Percentiles rank a stretch among this genome's conserved stretches.
phyloP scores from a whole-genome alignment of 2,888 invertebrate species.

The Poecilobothrus nobilitatus region DNA sequence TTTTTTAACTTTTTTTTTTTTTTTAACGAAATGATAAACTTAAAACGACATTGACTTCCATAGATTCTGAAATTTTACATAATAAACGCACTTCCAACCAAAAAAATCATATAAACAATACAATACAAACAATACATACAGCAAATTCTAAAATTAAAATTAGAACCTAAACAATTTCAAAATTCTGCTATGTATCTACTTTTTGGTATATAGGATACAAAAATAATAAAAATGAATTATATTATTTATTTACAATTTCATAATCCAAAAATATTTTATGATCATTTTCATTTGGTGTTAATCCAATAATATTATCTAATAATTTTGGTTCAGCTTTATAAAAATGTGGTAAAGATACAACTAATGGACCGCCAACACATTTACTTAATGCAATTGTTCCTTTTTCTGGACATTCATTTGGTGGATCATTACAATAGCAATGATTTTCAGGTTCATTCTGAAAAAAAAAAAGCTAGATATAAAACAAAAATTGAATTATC shows the following conservation, averaged over 20 bases:
- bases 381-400: constrained; percentile 58
- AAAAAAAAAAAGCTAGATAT: background rate
- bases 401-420: constrained; percentile 56
- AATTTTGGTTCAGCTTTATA: constrained; percentile 51
- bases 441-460: constrained; percentile 29
- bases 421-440: constrained; percentile 46
- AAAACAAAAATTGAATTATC: too few relatives aligned
- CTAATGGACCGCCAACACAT: constrained; percentile 61
- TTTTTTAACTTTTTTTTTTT: too few relatives aligned
- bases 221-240: background rate
- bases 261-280: constrained; percentile 69
- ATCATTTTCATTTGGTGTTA: constrained; percentile 55
- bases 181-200: too few relatives aligned
- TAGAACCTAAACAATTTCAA: too few relatives aligned
- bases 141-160: too few relatives aligned
- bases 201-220: too few relatives aligned
- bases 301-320: constrained; percentile 43
- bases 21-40: too few relatives aligned
- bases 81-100: too few relatives aligned
- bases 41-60: too few relatives aligned
- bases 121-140: too few relatives aligned
- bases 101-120: too few relatives aligned
- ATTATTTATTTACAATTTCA: constrained; percentile 54
- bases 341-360: constrained; percentile 72
- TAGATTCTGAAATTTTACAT: too few relatives aligned